Evolutionary conservation across 2,888 invertebrate genomes (phyloP), one percentile per base, ranked within the genome.

Genomic region (Acanthosepion lycidas): DNA sequence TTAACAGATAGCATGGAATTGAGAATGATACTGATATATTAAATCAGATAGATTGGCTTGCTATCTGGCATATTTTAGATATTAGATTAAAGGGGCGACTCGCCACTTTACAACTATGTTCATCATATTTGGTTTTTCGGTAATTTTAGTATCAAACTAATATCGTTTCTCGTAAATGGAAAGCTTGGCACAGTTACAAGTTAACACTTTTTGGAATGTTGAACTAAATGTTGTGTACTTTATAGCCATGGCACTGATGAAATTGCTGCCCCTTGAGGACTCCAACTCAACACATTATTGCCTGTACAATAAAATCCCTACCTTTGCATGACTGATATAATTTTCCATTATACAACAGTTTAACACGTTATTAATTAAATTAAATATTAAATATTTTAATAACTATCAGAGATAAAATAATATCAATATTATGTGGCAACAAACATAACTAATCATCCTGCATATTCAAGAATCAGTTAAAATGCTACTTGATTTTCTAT

Each of bases 11-110:
- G 78, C 78, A 78, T 78, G 78, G 78, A 33, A 78, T 78, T 78
- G 78, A 78, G 78, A 78, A 78, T 78, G 78, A n/a, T n/a, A 78
- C 18, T 42, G 42, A 42, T 42, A 42, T 42, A 42, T 42, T 33
- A n/a, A 78, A 78, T n/a, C n/a, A n/a, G 78, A n/a, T 78, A 78
- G 78, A 33, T 78, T 78, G n/a, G 78, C 78, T 78, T 78, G 78
- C n/a, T 78, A 78, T 78, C 78, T n/a, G n/a, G 78, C 78, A n/a
- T 78, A 78, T 78, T 33, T 78, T 78, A 78, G 78, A 78, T 78
- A 15, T 18, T 78, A 78, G 78, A 78, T 78, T 78, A 78, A 33
- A 78, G 15, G 33, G 78, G 78, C 15, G 12, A 33, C 78, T 15
- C n/a, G 78, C n/a, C 78, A 18, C n/a, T 78, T n/a, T 78, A 78